Conservation (phyloP, 2,888 invertebrate species). For the Anoncus sp. region DNA sequence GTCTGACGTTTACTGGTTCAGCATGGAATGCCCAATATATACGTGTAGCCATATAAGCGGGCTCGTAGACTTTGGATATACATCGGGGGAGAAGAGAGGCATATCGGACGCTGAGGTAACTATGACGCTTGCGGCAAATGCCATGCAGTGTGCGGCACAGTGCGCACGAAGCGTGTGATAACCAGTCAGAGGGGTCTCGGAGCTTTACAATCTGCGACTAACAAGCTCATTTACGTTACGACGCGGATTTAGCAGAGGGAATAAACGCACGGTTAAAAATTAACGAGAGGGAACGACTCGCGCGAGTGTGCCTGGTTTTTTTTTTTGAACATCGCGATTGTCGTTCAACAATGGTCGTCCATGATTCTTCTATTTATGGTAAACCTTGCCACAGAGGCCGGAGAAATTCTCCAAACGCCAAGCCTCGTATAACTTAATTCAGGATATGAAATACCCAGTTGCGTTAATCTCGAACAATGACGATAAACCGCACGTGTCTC, state of each 20-base stretch:
- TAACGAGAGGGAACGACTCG: conserved; percentile 54
- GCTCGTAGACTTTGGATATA: conserved; percentile 12
- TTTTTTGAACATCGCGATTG: conserved; percentile 6
- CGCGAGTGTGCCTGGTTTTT: neutral
- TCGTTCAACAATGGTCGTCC: neutral
- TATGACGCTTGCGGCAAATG: conserved; percentile 48
- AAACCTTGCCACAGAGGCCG: too few relatives aligned
- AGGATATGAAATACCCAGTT: too few relatives aligned
- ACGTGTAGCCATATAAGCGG: neutral
- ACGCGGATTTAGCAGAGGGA: conserved; percentile 35
- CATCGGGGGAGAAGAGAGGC: conserved; percentile 26
- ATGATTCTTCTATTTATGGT: too few relatives aligned
- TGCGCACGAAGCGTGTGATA: conserved; percentile 28
- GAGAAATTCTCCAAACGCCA: too few relatives aligned
- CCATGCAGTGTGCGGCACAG: conserved; percentile 7
- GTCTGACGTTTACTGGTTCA: too few relatives aligned
- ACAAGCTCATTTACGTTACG: conserved; percentile 59
- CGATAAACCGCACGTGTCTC: too few relatives aligned
- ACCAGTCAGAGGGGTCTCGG: too few relatives aligned
- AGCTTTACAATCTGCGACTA: conserved; percentile 58
- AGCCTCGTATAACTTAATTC: too few relatives aligned
- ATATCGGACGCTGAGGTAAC: conserved; percentile 51
- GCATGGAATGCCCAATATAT: too few relatives aligned
- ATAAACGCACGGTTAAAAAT: conserved; percentile 45
- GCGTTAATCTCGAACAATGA: too few relatives aligned